Evolutionary conservation across 1,140 invertebrate species (phyloP), one percentile per base, ranked within the genome.

Genomic region (Rhagoletis pomonella): DNA sequence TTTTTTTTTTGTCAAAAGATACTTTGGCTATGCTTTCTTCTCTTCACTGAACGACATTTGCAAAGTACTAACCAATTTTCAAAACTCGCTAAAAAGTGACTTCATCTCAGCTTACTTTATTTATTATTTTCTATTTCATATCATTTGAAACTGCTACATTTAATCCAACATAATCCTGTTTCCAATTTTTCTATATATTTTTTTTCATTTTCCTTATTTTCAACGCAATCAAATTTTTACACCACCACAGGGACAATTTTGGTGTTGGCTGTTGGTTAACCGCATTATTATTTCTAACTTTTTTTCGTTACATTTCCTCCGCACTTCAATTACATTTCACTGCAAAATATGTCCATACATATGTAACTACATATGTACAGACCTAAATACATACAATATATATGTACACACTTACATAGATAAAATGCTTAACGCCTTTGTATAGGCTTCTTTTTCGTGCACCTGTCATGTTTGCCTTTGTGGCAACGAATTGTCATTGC

Each of bases 391-490:
- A n/a, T n/a, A n/a, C n/a, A n/a, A n/a, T n/a, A n/a, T n/a, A n/a
- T n/a, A n/a, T n/a, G n/a, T n/a, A n/a, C n/a, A n/a, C n/a, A n/a
- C n/a, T n/a, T n/a, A n/a, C n/a, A n/a, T n/a, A n/a, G n/a, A n/a
- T n/a, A n/a, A 64, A 64, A 64, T 64, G 62, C 62, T 64, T 64
- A 19, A 7, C 62, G 62, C n/a, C 62, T 64, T 64, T 64, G 62
- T 64, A 19, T 64, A 67, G 65, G 29, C 29, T 14, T 67, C 29
- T 12, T 67, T 67, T 67, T 12, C n/a, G n/a, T 73, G 4, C 42
- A 73, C 67, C 67, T 73, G 39, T 73, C 9, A 73, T 73, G 42
- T 73, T 42, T 3, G 67, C 64, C 64, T 67, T 67, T 73, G 67
- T 69, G 14, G 67, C 2, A 14, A 10, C 44, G 39, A n/a, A 17